These are phyloP conservation scores for Hylia prasina DNA, from an alignment of 2,113 vertebrate species.

Conservation along the genomic window DNA sequence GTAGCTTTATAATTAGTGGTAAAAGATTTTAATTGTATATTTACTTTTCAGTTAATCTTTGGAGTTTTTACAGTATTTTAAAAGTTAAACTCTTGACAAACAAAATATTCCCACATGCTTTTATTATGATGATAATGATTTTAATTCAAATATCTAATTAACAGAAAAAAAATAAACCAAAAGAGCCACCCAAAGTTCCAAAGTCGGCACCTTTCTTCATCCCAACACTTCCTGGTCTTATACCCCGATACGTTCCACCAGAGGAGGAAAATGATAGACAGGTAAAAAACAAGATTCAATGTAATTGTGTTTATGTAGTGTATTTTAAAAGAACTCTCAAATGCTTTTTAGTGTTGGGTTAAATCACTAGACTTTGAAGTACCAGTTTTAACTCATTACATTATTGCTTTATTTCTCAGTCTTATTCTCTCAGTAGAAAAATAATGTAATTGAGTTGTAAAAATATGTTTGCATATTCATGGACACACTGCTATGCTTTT, in stretches of 20 bases:
- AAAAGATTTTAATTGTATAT: not conserved
- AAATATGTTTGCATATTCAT: not conserved
- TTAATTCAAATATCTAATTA: slow-evolving; percentile 22
- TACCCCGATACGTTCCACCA: slow-evolving; percentile 76
- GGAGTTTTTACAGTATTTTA: not conserved
- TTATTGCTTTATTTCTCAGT: not conserved
- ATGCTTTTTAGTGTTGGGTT: not conserved
- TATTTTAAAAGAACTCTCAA: not conserved
- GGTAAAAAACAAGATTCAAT: slow-evolving; percentile 61
- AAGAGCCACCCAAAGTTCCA: slow-evolving; percentile 82
- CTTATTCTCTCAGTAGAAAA: not conserved
- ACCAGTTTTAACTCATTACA: not conserved
- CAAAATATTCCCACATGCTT: not conserved
- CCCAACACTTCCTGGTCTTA: slow-evolving; percentile 89
- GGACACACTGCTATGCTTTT: not conserved
- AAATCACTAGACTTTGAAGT: not conserved
- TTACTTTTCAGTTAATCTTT: not conserved
- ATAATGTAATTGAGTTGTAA: not conserved
- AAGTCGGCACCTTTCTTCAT: slow-evolving; percentile 92
- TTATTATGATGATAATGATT: not conserved
- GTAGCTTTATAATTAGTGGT: not conserved
- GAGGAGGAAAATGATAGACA: slow-evolving; percentile 59
- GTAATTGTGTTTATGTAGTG: not conserved
- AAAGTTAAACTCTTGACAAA: not conserved
- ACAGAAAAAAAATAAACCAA: slow-evolving; percentile 91